These are phyloP conservation scores for Barbus barbus DNA, from an alignment of 2,113 vertebrate species.

Conservation along the genomic window DNA sequence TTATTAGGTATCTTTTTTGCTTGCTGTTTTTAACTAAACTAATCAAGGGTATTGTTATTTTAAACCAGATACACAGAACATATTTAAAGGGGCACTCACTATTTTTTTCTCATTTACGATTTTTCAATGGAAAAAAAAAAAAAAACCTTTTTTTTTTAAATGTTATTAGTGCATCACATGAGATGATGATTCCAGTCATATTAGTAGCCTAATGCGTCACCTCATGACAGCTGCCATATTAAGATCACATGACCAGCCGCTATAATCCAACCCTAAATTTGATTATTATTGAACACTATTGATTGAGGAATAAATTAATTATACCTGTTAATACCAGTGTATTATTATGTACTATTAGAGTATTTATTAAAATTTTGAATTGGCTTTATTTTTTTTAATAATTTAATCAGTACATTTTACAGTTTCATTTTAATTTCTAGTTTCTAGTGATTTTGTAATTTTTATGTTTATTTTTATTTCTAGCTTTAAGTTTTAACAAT, in stretches of 20 bases:
- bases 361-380: background rate
- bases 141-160: background rate
- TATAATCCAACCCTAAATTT: background rate
- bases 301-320: too few species aligned
- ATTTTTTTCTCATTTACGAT: background rate
- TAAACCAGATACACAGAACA: background rate
- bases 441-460: background rate
- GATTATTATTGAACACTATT: background rate
- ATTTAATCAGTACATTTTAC: background rate
- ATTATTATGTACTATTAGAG: too few species aligned
- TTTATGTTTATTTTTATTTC: background rate
- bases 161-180: background rate
- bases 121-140: background rate
- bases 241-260: too few species aligned
- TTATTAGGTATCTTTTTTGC: constrained; percentile 11
- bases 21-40: background rate
- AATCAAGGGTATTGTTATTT: background rate
- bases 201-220: background rate
- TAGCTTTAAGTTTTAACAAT: background rate
- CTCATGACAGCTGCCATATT: background rate
- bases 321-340: too few species aligned
- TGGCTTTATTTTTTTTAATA: background rate
- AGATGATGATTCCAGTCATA: background rate
- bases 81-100: background rate
- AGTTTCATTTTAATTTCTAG: too few species aligned